phyloP scores from a whole-genome alignment of 2,113 vertebrate genomes.

The Rhagologus leucostigma region DNA sequence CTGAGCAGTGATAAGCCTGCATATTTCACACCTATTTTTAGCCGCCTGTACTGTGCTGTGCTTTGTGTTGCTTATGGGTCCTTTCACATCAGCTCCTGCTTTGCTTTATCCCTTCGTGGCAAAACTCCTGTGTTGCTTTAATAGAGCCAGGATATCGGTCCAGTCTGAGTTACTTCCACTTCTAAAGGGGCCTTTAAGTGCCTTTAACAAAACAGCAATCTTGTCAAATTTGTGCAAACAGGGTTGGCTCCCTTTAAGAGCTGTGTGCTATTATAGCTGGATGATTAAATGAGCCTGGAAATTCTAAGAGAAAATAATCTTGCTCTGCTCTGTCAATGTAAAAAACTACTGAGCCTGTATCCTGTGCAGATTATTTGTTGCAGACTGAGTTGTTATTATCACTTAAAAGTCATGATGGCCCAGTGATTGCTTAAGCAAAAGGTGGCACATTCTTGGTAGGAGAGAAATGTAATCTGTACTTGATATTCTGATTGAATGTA shows the following conservation, averaged over 20 bases:
- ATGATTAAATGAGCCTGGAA: constrained; percentile 31
- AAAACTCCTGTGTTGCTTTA: neutral
- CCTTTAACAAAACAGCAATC: constrained; percentile 34
- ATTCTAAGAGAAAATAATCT: constrained; percentile 48
- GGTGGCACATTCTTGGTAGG: constrained; percentile 74
- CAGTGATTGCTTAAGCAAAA: constrained; percentile 47
- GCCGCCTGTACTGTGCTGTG: neutral
- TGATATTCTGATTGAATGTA: constrained; percentile 77
- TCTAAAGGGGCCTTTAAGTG: neutral
- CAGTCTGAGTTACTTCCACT: neutral
- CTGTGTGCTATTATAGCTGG: neutral
- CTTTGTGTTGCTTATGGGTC: neutral
- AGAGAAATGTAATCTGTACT: constrained; percentile 73
- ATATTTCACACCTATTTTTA: neutral
- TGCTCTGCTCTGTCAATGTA: constrained; percentile 6
- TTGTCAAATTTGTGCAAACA: constrained; percentile 22
- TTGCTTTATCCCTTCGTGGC: neutral
- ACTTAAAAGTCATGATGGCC: constrained; percentile 38
- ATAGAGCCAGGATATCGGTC: neutral
- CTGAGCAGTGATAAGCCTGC: neutral
- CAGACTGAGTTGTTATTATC: constrained; percentile 38
- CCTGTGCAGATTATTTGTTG: constrained; percentile 32
- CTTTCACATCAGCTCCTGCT: neutral
- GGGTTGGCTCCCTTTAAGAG: neutral
- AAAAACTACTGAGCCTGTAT: constrained; percentile 29